These are phyloP conservation scores for Phyllotreta striolata DNA, from an alignment of 2,888 invertebrate genomes.

Conservation along the genomic window DNA sequence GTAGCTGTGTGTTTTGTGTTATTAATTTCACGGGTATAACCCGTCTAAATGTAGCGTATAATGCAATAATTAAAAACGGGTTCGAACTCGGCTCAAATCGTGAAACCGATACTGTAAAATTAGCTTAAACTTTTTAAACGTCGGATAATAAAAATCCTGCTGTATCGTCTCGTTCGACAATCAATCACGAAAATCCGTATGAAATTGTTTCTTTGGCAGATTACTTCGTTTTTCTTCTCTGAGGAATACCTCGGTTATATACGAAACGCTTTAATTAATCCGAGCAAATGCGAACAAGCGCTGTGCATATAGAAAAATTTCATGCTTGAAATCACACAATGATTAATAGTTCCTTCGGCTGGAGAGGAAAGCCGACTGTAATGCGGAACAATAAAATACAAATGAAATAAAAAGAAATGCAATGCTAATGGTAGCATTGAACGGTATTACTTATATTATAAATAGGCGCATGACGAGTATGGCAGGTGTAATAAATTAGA, in stretches of 20 bases:
- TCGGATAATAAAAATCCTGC: too few relatives aligned
- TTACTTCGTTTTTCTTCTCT: too few relatives aligned
- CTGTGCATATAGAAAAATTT: constrained; percentile 20
- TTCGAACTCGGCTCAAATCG: constrained; percentile 3
- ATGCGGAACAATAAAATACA: constrained; percentile 39
- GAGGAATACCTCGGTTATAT: too few relatives aligned
- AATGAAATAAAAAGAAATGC: constrained; percentile 41
- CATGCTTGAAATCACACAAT: constrained; percentile 33
- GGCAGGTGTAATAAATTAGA: constrained; percentile 31
- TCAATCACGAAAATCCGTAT: neutral
- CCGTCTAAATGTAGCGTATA: constrained; percentile 41
- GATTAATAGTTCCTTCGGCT: constrained; percentile 38
- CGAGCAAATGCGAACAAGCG: neutral
- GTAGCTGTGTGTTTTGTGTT: constrained; percentile 42
- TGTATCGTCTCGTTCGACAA: too few relatives aligned
- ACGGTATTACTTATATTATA: constrained; percentile 45
- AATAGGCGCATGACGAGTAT: constrained; percentile 47
- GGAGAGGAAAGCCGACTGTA: constrained; percentile 35
- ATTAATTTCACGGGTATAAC: constrained; percentile 43
- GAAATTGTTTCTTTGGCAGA: neutral
- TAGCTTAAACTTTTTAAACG: too few relatives aligned
- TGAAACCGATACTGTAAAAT: too few relatives aligned
- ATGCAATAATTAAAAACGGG: constrained; percentile 36
- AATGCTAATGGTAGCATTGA: constrained; percentile 40
- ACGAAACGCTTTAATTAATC: neutral